Evolutionary conservation across 2,888 invertebrate species (phyloP).

Genomic region (Atethmia centrago): DNA sequence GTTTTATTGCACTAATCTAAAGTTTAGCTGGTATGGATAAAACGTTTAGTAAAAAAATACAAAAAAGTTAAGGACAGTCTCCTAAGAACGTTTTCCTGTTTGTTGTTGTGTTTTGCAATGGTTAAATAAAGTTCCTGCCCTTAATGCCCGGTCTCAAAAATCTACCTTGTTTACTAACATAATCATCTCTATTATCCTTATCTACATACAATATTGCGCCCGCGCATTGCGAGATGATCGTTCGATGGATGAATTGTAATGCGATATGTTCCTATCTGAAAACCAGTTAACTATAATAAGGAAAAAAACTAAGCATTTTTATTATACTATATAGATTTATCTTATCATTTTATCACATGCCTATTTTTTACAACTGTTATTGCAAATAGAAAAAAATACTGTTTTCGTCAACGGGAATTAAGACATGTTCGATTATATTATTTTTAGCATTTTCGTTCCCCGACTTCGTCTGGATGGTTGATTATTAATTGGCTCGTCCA

Average conservation of each 20-base stretch:
- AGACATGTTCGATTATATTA: background rate
- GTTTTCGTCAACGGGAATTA: background rate
- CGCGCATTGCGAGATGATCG: background rate
- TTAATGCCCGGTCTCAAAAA: background rate
- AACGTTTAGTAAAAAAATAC: too few relatives aligned
- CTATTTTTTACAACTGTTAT: slow-evolving; percentile 34
- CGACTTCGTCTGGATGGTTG: background rate
- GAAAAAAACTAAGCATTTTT: slow-evolving; percentile 18
- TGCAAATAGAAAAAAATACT: slow-evolving; percentile 4
- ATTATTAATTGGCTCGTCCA: background rate
- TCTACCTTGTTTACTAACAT: background rate
- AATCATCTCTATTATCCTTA: slow-evolving; percentile 1
- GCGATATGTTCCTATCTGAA: background rate
- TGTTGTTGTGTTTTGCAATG: too few relatives aligned
- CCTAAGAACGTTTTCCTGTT: background rate
- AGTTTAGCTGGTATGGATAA: too few relatives aligned
- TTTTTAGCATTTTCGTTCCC: background rate
- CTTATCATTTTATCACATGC: slow-evolving; percentile 39
- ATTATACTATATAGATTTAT: slow-evolving; percentile 10
- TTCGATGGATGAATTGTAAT: background rate
- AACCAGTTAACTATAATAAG: slow-evolving; percentile 17
- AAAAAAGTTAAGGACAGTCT: too few relatives aligned
- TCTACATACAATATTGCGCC: background rate
- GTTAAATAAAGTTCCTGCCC: too few relatives aligned
- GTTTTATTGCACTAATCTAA: too few relatives aligned